Evolutionary conservation across 2,888 invertebrate genomes (phyloP), one percentile per base, ranked within the genome.

Genomic region (Marasmarcha lunaedactyla): DNA sequence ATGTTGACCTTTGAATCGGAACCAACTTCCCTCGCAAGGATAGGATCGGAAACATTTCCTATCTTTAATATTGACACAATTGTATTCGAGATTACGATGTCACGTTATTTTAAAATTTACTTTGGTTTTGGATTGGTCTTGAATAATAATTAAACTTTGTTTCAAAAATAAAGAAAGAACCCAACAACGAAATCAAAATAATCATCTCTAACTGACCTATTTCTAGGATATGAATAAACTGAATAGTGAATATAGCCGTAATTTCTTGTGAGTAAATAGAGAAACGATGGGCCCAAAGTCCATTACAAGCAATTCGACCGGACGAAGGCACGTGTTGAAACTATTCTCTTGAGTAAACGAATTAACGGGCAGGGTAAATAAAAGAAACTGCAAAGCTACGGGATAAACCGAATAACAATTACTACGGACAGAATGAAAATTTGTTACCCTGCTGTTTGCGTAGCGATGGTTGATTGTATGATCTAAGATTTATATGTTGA

Each of bases 261-360:
- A 9, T 37, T 14, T 13, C 30, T 11, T 30, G 9, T 30, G 30
- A n/a, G 25, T 37, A 37, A 27, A 37, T 20, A 38, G 20, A 13
- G 20, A 34, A 38, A 12, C 20, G 13, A 12, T 39, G 39, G 27
- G 15, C 25, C 33, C 61, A 71, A 76, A 74, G 71, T 72, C 71
- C 70, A 78, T 77, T 78, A 73, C 68, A 68, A 68, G 66, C 71
- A 69, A 74, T 76, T 71, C 71, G 65, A 69, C 69, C 65, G 68
- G 69, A 70, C 67, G 60, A 55, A 56, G 64, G 71, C 72, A 74
- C 74, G 76, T 71, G 74, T 68, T 72, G 69, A 72, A 74, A 67
- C 71, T 72, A 71, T 77, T 76, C 77, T 72, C 76, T 63, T 65
- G 67, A 61, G 73, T 73, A 77, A 79, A 71, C 66, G 72, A 77